Percentiles rank a stretch among this genome's conserved stretches.
Conservation (phyloP, 2,888 invertebrate species). For the Caenorhabditis doughertyi region DNA sequence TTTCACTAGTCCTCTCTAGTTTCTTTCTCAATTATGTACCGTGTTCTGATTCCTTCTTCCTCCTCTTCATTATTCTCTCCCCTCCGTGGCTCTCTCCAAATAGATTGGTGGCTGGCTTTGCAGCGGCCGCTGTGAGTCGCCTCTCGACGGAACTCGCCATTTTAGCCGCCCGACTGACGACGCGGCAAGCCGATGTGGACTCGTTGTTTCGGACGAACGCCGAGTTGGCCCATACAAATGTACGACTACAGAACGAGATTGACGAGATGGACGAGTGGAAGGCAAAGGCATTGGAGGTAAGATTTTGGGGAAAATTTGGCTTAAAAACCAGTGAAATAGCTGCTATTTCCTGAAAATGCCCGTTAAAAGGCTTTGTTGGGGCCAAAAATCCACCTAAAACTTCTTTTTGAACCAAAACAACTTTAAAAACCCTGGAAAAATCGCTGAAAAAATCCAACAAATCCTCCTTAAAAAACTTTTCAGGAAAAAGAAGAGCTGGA, state of each 20-base stretch:
- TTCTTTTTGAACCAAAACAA: too few relatives aligned
- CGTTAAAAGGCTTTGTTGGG: too few relatives aligned
- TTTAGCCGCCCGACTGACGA: conserved; percentile 80
- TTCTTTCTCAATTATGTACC: not conserved
- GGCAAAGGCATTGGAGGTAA: conserved; percentile 18
- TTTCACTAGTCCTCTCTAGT: too few relatives aligned
- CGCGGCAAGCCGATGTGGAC: conserved; percentile 79
- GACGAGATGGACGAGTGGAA: conserved; percentile 70
- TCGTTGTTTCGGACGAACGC: conserved; percentile 80
- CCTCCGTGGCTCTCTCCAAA: conserved; percentile 45
- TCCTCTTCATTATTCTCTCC: not conserved
- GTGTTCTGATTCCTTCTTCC: too few relatives aligned
- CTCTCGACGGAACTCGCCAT: conserved; percentile 77
- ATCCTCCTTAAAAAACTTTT: too few relatives aligned
- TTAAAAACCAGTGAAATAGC: not conserved
- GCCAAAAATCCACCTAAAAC: not conserved
- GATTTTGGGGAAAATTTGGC: not conserved
- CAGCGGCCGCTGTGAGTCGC: conserved; percentile 69
- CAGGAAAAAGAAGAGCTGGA: conserved; percentile 51
- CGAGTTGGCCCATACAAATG: conserved; percentile 80
- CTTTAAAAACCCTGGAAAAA: too few relatives aligned
- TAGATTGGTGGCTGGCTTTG: conserved; percentile 62
- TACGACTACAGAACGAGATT: conserved; percentile 76
- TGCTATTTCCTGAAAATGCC: too few relatives aligned
- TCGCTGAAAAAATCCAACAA: too few relatives aligned